A percentile compares a stretch with the other conserved stretches of the same genome.
Evolutionary conservation across 2,797 vertebrate genomes (phyloP).

Genomic region (Dallia pectoralis): DNA sequence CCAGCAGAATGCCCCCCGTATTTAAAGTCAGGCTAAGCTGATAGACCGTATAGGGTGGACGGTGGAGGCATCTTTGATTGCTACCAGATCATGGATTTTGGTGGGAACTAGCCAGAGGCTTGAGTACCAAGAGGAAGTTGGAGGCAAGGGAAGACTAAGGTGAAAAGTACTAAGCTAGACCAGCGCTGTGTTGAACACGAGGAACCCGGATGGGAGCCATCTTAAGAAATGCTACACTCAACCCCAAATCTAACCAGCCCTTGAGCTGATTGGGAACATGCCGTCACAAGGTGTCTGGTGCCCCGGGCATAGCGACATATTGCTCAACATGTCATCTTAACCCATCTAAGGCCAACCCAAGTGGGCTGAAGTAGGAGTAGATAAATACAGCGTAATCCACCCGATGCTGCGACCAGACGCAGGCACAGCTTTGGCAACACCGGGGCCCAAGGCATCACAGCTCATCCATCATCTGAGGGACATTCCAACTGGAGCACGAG

Average conservation of each 20-base stretch:
- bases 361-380: background rate
- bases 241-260: background rate
- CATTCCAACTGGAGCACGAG: slow-evolving; percentile 24
- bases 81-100: background rate
- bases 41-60: background rate
- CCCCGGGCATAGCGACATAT: no score
- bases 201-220: background rate
- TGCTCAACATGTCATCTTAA: no score
- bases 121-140: background rate
- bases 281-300: no score
- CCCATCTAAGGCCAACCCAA: background rate
- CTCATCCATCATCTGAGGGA: slow-evolving; percentile 23
- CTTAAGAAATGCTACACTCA: background rate
- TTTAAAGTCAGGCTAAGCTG: slow-evolving; percentile 35
- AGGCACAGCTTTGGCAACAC: slow-evolving; percentile 8
- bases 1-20: slow-evolving; percentile 37
- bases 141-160: background rate
- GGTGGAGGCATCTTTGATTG: background rate
- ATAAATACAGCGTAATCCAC: slow-evolving; percentile 1
- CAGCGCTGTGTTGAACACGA: background rate
- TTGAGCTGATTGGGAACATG: background rate
- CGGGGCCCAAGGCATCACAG: background rate
- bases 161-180: background rate
- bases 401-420: background rate
- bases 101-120: background rate